Conservation (phyloP, 2,888 invertebrate species). For the Nasonovia ribisnigri region DNA sequence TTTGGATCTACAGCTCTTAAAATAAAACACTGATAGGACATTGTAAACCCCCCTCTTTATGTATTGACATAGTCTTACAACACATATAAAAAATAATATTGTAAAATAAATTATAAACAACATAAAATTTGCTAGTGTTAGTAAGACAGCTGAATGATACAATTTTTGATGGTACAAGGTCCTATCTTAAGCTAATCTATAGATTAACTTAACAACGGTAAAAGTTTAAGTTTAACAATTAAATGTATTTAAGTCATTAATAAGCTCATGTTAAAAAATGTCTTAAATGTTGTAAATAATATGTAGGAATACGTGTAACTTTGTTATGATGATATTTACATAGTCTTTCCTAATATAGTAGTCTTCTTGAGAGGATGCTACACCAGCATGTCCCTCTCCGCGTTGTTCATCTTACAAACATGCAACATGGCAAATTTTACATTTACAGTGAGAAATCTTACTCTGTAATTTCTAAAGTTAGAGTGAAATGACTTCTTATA, state of each 20-base stretch:
- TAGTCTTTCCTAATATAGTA: background rate
- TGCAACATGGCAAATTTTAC: no score
- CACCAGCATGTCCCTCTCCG: no score
- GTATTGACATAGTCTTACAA: background rate
- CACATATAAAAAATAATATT: no score
- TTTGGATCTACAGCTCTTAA: background rate
- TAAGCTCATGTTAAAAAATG: background rate
- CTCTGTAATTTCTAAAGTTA: no score
- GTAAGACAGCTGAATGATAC: background rate
- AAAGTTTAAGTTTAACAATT: background rate
- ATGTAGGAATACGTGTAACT: background rate
- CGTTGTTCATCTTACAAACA: no score
- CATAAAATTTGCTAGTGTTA: no score
- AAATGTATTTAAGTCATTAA: background rate
- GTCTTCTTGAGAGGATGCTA: no score
- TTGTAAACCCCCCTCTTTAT: no score
- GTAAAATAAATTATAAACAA: no score
- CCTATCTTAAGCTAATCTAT: background rate
- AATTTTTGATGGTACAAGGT: background rate
- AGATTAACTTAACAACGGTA: background rate
- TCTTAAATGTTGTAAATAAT: background rate
- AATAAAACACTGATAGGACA: background rate
- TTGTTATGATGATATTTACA: background rate
- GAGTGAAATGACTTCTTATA: no score
- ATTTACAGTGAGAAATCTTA: no score